Evolutionary conservation across 2,888 invertebrate species (phyloP), one percentile per base, ranked within the genome.

Genomic region (Rhaphigaster nebulosa): DNA sequence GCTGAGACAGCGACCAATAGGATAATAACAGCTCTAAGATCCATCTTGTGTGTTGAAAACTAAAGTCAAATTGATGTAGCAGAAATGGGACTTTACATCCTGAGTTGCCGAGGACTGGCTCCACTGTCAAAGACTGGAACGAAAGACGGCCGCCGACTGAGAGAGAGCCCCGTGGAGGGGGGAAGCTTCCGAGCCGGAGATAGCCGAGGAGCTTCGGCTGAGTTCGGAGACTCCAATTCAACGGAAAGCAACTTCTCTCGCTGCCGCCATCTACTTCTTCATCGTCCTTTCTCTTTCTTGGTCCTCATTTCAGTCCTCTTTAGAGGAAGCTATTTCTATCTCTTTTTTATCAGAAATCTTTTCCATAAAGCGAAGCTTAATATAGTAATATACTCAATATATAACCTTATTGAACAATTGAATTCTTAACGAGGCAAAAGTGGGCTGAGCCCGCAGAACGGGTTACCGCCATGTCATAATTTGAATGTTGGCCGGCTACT

Each of bases 171-270:
- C 23, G 84, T 41, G 84, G 84, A 84, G 84, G 84, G 84, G 84
- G 84, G 84, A 45, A 41, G 41, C 45, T 26, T 41, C 84, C 41
- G 41, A 84, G n/a, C 26, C 84, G 84, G 45, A 45, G n/a, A 26
- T 3, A 3, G 13, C 41, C 84, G 84, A 84, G 6, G 10, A 4
- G 0, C 1, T 84, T 84, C 84, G 84, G 84, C 1, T 1, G 15
- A 13, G 26, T n/a, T 84, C 84, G 84, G 84, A 45, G 84, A 84
- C 84, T 84, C 41, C 84, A 84, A 84, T 84, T 84, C 84, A 84
- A 84, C 41, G 15, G 26, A 41, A 45, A 45, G 41, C 13, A n/a
- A 45, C 41, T 4, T 6, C 65, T 26, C 20, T 2, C 65, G 15
- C 29, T 13, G 15, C n/a, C n/a, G 65, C 65, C 45, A 26, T 26